These are phyloP conservation scores for Anoplolepis gracilipes DNA, from an alignment of 1,140 invertebrate genomes.

Conservation along the genomic window DNA sequence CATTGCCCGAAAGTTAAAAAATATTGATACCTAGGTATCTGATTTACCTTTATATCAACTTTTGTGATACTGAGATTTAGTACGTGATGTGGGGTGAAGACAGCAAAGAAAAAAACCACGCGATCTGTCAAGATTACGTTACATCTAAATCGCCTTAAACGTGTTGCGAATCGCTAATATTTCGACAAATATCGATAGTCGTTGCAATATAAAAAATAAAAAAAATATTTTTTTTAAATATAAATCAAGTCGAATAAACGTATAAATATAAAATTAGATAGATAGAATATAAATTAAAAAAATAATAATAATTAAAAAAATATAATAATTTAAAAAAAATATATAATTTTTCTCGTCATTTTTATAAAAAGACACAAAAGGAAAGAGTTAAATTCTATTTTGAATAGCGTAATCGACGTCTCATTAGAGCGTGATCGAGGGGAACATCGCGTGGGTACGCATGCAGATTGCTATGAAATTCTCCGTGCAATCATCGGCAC, in stretches of 20 bases:
- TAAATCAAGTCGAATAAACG: neutral
- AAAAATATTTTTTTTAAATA: too few relatives aligned
- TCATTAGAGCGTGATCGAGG: constrained; percentile 63
- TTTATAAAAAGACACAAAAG: neutral
- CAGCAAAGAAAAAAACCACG: neutral
- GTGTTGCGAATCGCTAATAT: neutral
- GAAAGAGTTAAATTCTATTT: constrained; percentile 7
- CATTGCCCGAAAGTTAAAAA: neutral
- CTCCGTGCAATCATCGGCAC: constrained; percentile 54
- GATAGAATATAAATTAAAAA: neutral
- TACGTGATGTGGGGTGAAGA: neutral
- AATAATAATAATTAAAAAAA: too few relatives aligned
- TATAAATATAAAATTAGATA: neutral
- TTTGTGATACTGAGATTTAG: constrained; percentile 33
- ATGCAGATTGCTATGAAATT: constrained; percentile 73
- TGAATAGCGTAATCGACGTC: constrained; percentile 55
- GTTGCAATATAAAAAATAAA: neutral
- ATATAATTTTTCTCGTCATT: neutral
- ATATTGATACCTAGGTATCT: neutral
- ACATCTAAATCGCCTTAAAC: constrained; percentile 11
- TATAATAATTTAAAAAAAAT: too few relatives aligned
- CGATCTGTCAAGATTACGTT: constrained; percentile 13
- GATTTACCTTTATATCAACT: constrained; percentile 5
- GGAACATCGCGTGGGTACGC: neutral
- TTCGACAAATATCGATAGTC: constrained; percentile 27